Conservation (phyloP, 92 coral and sea anemone genomes). For the Phenganax subtilis region DNA sequence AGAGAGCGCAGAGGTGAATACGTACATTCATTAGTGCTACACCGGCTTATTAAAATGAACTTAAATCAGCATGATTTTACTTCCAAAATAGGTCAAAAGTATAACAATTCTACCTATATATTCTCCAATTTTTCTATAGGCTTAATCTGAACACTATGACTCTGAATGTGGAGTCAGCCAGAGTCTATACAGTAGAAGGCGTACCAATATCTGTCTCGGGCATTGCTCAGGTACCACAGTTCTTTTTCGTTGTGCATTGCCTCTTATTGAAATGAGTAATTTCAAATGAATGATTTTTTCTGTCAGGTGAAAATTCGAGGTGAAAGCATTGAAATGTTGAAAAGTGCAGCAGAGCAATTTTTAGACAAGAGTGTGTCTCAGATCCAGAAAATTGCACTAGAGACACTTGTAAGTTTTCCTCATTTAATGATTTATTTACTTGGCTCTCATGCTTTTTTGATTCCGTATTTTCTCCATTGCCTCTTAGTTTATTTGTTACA, state of each 20-base stretch:
- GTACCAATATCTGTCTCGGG: conserved; percentile 95
- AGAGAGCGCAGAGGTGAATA: conserved; percentile 84
- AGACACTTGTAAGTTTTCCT: conserved; percentile 65
- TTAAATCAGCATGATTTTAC: not conserved
- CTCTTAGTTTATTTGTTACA: not conserved
- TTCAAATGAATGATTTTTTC: not conserved
- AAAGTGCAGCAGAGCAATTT: conserved; percentile 96
- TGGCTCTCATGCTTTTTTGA: no score
- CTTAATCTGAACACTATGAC: conserved; percentile 89
- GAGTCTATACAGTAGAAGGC: conserved; percentile 85
- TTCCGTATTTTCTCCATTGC: not conserved
- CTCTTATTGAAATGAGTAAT: not conserved
- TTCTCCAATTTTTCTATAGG: conserved; percentile 36
- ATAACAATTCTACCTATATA: not conserved
- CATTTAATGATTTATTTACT: not conserved
- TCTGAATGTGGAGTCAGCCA: conserved; percentile 83
- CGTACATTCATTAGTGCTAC: not conserved
- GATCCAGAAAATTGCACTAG: conserved; percentile 75
- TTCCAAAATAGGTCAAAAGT: not conserved
- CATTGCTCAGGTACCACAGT: conserved; percentile 75
- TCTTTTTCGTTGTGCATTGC: not conserved
- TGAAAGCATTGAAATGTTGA: conserved; percentile 90
- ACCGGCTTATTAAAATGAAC: not conserved
- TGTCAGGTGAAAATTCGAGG: conserved; percentile 91
- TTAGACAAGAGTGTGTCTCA: conserved; percentile 73